Evolutionary conservation across 2,113 vertebrate genomes (phyloP), one percentile per base, ranked within the genome.

Genomic region (Etheostoma spectabile): DNA sequence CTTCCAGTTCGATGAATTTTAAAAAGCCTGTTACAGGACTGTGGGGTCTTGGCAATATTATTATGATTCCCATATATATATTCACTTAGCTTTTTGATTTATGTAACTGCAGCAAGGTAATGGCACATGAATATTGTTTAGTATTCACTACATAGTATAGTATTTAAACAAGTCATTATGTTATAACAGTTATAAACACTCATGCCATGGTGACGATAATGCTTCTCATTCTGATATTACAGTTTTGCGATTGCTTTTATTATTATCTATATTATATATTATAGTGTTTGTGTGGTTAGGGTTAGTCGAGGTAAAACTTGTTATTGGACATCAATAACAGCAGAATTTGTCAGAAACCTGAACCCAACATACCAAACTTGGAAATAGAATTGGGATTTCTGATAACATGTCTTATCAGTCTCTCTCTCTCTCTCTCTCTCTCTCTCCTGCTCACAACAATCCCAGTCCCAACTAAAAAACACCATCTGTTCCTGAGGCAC

Each of bases 401-500:
- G 77, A 79, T 51, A 72, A 49, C 66, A 8, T 21, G 33, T 22
- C 27, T 70, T n/a, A 67, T 75, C 70, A n/a, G 52, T 46, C 30
- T 62, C 42, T 27, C 38, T 42, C 66, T 46, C 22, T 56, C 42
- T 59, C 73, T 67, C 56, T 30, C 30, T 30, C 30, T 30, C 30
- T 30, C 30, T 30, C 30, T 30, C 30, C 19, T 60, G 8, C 52
- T 62, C 62, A 30, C 30, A 35, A 33, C 30, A 45, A 33, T 67
- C 19, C 15, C 21, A 24, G 1, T 48, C 60, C 16, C 27, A 49
- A 5, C 24, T 74, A 67, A 84, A 85, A 67, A 82, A 85, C 59
- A 46, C 62, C 83, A 83, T 89, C 86, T 84, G 75, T 67, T 76
- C 55, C 33, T 3, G 8, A 49, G 24, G 8, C 51, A 16, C 74